These are phyloP conservation scores for Cygnus atratus DNA, from an alignment of 2,113 vertebrate genomes.

Conservation along the genomic window DNA sequence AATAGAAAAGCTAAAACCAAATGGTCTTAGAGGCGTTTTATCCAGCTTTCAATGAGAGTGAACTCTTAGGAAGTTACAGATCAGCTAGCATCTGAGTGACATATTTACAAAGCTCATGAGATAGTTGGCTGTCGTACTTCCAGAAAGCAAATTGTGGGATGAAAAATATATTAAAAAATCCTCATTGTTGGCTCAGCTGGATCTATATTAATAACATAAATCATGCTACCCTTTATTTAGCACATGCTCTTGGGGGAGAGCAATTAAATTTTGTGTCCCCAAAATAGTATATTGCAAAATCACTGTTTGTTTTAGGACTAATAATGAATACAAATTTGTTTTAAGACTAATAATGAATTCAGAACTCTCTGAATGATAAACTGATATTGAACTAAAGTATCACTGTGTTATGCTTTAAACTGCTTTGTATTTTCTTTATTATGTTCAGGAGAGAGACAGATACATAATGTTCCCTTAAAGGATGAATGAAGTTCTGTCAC, in stretches of 20 bases:
- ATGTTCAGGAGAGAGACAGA: conserved; percentile 1
- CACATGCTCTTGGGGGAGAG: neutral
- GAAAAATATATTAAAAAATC: neutral
- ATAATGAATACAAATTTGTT: neutral
- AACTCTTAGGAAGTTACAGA: neutral
- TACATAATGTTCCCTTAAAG: conserved; percentile 22
- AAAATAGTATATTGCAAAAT: neutral
- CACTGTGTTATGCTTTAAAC: neutral
- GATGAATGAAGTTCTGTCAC: conserved; percentile 36
- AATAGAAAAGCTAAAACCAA: neutral
- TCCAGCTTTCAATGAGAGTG: neutral
- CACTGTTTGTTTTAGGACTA: neutral
- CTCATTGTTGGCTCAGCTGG: neutral
- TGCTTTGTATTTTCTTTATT: neutral
- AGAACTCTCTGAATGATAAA: conserved; percentile 6
- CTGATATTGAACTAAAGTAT: neutral
- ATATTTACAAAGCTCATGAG: neutral
- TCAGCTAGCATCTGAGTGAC: neutral
- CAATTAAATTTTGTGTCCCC: neutral
- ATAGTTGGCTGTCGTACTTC: neutral
- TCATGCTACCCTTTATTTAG: neutral
- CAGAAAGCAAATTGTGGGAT: neutral
- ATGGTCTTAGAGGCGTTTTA: neutral
- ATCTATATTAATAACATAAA: neutral
- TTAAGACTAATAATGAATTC: neutral